phyloP scores from a whole-genome alignment of 1,140 invertebrate species.

The Apis laboriosa region DNA sequence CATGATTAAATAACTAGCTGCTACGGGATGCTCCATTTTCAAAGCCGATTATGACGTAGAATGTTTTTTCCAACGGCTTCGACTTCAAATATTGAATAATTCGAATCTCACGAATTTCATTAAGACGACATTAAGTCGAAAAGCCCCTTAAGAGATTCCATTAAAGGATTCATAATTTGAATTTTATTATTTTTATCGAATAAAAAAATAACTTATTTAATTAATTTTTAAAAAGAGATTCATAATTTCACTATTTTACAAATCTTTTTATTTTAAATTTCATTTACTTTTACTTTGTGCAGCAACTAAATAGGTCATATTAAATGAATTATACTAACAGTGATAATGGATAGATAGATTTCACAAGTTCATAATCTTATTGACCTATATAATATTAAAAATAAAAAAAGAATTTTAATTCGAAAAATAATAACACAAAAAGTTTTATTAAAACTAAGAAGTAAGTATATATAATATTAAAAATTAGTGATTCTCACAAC shows the following conservation, averaged over 20 bases:
- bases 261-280: neutral
- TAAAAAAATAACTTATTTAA: neutral
- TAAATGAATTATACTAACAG: neutral
- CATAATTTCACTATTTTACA: neutral
- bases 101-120: neutral
- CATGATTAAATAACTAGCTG: slow-evolving; percentile 28
- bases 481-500: neutral
- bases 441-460: neutral
- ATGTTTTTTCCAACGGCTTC: slow-evolving; percentile 2
- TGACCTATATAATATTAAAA: neutral
- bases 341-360: neutral
- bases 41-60: slow-evolving; percentile 28
- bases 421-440: neutral
- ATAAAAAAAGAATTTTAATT: neutral
- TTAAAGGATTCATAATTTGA: neutral
- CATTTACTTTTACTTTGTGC: neutral
- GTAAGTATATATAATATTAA: neutral
- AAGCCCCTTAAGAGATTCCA: neutral
- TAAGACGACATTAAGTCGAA: neutral
- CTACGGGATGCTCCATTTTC: slow-evolving; percentile 27
- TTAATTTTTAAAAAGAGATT: neutral
- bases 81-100: neutral
- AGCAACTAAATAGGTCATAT: neutral
- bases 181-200: neutral
- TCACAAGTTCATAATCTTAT: neutral